A percentile compares a stretch with the other conserved stretches of the same genome.
phyloP scores from a whole-genome alignment of 2,888 invertebrate genomes.

The Melangyna quadrimaculata region DNA sequence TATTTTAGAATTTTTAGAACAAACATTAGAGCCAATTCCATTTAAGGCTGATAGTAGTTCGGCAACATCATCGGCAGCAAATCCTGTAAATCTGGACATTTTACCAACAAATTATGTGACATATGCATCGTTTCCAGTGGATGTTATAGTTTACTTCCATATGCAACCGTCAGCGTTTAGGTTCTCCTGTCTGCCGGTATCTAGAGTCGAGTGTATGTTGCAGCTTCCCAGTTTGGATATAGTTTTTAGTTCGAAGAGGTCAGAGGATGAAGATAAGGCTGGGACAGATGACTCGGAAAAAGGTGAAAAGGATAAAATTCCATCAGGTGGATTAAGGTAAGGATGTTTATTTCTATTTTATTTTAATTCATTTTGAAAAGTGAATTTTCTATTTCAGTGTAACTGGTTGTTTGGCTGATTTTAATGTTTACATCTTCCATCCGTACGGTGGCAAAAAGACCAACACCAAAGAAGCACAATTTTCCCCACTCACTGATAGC shows the following conservation, averaged over 20 bases:
- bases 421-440: constrained; percentile 98
- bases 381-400: constrained; percentile 84
- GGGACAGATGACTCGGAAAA: constrained; percentile 66
- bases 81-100: constrained; percentile 82
- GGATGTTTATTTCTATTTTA: background rate
- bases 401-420: constrained; percentile 97
- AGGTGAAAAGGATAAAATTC: constrained; percentile 77
- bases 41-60: constrained; percentile 82
- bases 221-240: constrained; percentile 98
- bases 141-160: constrained; percentile 98
- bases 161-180: constrained; percentile 98
- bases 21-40: constrained; percentile 97
- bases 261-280: constrained; percentile 83
- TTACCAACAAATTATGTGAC: constrained; percentile 89
- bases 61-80: constrained; percentile 77
- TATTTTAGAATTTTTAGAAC: constrained; percentile 97
- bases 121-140: constrained; percentile 97
- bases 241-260: constrained; percentile 96
- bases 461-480: constrained; percentile 89
- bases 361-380: background rate
- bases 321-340: constrained; percentile 79
- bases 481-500: constrained; percentile 92
- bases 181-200: constrained; percentile 97
- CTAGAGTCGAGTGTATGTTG: constrained; percentile 96
- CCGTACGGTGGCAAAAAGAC: constrained; percentile 96